Conservation (phyloP, 2,888 invertebrate genomes). For the Aporophyla lueneburgensis region DNA sequence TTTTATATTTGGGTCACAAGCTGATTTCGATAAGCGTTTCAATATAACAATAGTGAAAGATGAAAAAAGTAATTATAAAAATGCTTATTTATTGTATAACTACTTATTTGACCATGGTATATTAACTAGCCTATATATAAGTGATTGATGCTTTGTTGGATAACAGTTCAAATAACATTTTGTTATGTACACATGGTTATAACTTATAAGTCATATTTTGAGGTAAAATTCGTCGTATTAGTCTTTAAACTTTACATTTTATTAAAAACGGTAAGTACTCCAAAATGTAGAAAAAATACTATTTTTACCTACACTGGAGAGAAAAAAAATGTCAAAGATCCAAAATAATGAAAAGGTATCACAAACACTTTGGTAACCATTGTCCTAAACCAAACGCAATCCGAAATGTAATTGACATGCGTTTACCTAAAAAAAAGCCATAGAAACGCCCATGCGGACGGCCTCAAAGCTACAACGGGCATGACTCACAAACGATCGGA, state of each 20-base stretch:
- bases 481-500: conserved; percentile 86
- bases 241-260: background rate
- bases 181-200: background rate
- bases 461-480: conserved; percentile 80
- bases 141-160: background rate
- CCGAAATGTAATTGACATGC: conserved; percentile 80
- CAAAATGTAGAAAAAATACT: background rate
- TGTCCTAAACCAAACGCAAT: conserved; percentile 71
- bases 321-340: background rate
- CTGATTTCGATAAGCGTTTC: background rate
- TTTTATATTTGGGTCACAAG: background rate
- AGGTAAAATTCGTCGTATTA: background rate
- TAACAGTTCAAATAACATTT: background rate
- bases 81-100: background rate
- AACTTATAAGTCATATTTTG: background rate
- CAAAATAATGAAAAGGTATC: conserved; percentile 10
- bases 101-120: background rate
- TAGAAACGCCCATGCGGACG: conserved; percentile 76
- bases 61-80: background rate
- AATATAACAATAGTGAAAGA: background rate
- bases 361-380: conserved; percentile 49
- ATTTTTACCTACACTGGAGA: background rate
- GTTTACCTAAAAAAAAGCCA: conserved; percentile 73
- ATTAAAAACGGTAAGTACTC: background rate
- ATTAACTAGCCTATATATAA: background rate